Conservation (phyloP, 2,888 invertebrate species). For the Neelides folsomi region DNA sequence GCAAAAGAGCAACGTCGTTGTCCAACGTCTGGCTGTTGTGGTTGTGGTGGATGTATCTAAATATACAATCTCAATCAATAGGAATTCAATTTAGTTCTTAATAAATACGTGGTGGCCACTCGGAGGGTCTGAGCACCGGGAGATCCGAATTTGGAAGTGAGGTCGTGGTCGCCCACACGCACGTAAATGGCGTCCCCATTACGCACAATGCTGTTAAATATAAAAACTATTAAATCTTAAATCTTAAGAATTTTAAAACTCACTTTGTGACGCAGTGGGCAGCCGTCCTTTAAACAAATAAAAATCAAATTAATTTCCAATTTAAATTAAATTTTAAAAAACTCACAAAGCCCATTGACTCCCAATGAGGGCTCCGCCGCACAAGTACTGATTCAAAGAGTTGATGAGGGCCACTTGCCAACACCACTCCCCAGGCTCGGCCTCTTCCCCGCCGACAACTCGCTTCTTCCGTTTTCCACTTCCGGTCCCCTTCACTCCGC, state of each 20-base stretch:
- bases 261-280: neutral
- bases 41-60: conserved; percentile 74
- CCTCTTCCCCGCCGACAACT: conserved; percentile 83
- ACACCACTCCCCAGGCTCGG: conserved; percentile 85
- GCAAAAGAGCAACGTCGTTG: conserved; percentile 83
- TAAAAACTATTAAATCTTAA: neutral
- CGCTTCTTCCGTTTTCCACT: conserved; percentile 37
- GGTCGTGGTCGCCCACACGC: conserved; percentile 79
- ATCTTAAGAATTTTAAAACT: conserved; percentile 1
- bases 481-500: conserved; percentile 67
- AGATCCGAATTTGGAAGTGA: conserved; percentile 78
- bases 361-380: conserved; percentile 83
- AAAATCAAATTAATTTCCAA: neutral
- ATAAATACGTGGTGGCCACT: conserved; percentile 59
- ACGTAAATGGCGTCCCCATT: conserved; percentile 88
- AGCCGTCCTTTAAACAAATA: neutral
- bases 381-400: conserved; percentile 81
- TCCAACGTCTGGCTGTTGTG: conserved; percentile 88
- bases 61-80: no score
- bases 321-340: no score
- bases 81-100: no score
- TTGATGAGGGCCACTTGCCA: conserved; percentile 91
- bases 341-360: conserved; percentile 66
- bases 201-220: conserved; percentile 59
- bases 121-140: conserved; percentile 80